Percentiles rank a stretch among this genome's conserved stretches.
These are phyloP conservation scores for Chirona hameri DNA, from an alignment of 2,888 invertebrate genomes.

Conservation along the genomic window DNA sequence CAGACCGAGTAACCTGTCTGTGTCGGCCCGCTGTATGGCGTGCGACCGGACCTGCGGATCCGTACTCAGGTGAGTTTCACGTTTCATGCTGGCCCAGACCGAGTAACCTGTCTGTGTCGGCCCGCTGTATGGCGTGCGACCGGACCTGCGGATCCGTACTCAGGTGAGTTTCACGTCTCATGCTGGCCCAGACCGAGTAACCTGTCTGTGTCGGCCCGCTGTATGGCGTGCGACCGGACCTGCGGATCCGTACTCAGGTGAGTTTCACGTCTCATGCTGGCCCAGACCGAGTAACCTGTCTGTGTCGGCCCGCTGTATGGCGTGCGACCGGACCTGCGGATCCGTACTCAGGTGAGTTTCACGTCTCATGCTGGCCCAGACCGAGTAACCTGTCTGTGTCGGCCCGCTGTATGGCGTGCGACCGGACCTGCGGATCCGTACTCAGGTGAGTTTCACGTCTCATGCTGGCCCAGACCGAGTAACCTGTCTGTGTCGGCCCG, in stretches of 20 bases:
- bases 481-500: conserved; percentile 92
- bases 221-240: conserved; percentile 88
- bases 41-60: conserved; percentile 97
- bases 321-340: conserved; percentile 95
- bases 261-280: too few species aligned
- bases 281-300: too few species aligned
- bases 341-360: conserved; percentile 75
- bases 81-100: too few species aligned
- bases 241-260: conserved; percentile 92
- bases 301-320: conserved; percentile 84
- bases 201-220: conserved; percentile 89
- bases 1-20: conserved; percentile 76
- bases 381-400: conserved; percentile 94
- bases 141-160: conserved; percentile 95
- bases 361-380: too few species aligned
- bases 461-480: too few species aligned
- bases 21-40: conserved; percentile 84
- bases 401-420: conserved; percentile 86
- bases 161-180: conserved; percentile 55
- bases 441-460: conserved; percentile 63
- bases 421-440: conserved; percentile 95
- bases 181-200: conserved; percentile 61
- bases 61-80: conserved; percentile 66
- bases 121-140: conserved; percentile 88
- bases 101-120: conserved; percentile 91